These are phyloP conservation scores for Hipposideros armiger DNA, from an alignment of 2,113 vertebrate species.

Conservation along the genomic window DNA sequence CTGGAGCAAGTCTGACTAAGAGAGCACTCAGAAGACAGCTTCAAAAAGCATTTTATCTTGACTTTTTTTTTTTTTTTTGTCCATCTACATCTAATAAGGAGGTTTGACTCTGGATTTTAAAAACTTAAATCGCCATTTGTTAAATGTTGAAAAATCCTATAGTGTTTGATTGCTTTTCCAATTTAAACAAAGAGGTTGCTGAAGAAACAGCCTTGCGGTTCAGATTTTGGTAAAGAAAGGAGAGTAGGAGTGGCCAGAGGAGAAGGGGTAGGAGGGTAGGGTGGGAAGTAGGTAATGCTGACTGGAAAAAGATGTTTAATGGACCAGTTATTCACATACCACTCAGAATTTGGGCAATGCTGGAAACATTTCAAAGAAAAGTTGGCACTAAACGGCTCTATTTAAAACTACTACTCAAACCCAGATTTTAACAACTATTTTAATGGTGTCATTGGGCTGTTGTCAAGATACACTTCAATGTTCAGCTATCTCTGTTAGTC, in stretches of 20 bases:
- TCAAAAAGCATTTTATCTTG: background rate
- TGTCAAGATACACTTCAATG: background rate
- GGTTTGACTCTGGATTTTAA: background rate
- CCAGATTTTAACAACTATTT: background rate
- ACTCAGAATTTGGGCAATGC: background rate
- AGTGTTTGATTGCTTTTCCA: slow-evolving; percentile 33
- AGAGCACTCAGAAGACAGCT: background rate
- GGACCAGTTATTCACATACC: background rate
- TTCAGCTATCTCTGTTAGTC: background rate
- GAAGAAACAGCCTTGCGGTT: slow-evolving; percentile 21
- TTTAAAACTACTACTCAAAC: background rate
- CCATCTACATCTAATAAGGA: background rate
- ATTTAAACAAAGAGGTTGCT: background rate
- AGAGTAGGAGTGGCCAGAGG: background rate
- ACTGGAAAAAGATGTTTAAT: slow-evolving; percentile 12
- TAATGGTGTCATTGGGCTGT: background rate
- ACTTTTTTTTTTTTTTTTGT: background rate
- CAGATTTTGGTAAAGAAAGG: background rate
- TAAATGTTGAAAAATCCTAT: background rate
- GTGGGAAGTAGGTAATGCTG: background rate
- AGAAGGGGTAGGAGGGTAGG: background rate
- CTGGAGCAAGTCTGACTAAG: background rate
- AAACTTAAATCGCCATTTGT: background rate
- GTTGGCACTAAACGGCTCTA: background rate
- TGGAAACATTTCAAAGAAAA: slow-evolving; percentile 30